These are phyloP conservation scores for Tiliqua scincoides DNA, from an alignment of 2,113 vertebrate genomes.

Conservation along the genomic window DNA sequence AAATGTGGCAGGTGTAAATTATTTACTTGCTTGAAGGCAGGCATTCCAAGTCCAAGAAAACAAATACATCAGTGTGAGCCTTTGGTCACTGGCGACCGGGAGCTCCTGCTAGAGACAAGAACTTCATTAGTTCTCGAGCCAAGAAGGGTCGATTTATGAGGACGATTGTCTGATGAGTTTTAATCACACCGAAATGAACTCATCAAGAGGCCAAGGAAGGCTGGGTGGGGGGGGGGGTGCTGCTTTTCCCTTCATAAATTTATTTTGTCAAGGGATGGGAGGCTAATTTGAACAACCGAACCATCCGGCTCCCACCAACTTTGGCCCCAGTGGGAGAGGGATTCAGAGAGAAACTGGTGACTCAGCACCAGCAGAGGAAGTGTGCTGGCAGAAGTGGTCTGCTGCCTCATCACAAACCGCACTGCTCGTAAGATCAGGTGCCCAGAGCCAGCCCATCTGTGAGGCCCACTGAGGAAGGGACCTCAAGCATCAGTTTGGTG, in stretches of 20 bases:
- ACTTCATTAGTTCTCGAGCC: background rate
- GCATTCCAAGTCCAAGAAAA: background rate
- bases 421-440: background rate
- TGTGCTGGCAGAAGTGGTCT: background rate
- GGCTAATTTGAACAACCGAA: background rate
- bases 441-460: no score
- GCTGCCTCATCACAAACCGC: background rate
- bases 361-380: background rate
- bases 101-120: no score
- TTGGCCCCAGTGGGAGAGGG: no score
- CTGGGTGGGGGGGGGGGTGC: no score
- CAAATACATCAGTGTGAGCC: background rate
- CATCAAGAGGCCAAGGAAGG: background rate
- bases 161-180: background rate
- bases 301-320: background rate
- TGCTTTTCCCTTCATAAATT: background rate
- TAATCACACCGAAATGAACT: background rate
- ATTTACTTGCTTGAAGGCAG: slow-evolving; percentile 28
- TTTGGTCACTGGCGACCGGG: background rate
- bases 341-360: no score
- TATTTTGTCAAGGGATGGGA: no score
- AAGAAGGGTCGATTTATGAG: background rate
- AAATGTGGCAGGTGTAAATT: slow-evolving; percentile 29
- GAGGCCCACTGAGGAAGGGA: no score
- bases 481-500: no score